phyloP scores from a whole-genome alignment of 2,888 invertebrate species.

The Drosophila fulvimacula region DNA sequence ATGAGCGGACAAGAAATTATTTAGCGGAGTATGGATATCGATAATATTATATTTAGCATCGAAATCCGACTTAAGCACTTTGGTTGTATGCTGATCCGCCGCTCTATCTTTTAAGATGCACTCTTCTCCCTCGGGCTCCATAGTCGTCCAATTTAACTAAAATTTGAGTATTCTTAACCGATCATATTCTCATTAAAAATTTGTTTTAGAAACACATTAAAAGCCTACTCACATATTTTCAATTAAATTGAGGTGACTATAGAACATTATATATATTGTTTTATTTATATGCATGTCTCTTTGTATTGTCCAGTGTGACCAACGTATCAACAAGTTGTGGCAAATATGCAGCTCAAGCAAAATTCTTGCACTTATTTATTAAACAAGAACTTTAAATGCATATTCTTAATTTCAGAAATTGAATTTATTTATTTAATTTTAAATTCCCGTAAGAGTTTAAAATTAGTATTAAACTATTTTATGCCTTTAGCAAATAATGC shows the following conservation, averaged over 20 bases:
- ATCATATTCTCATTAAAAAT: slow-evolving; percentile 24
- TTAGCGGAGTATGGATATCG: slow-evolving; percentile 86
- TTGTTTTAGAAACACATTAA: background rate
- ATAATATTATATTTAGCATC: slow-evolving; percentile 85
- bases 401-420: background rate
- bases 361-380: background rate
- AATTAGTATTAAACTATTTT: background rate
- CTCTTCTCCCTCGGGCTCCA: slow-evolving; percentile 33
- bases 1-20: slow-evolving; percentile 87
- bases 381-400: background rate
- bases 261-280: slow-evolving; percentile 19
- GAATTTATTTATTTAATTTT: no score
- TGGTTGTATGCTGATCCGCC: background rate
- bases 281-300: slow-evolving; percentile 33
- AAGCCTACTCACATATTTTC: slow-evolving; percentile 30
- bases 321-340: background rate
- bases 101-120: background rate
- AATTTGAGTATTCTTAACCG: slow-evolving; percentile 18
- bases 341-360: slow-evolving; percentile 19
- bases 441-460: background rate
- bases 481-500: background rate
- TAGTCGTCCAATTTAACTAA: slow-evolving; percentile 14
- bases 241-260: background rate
- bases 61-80: slow-evolving; percentile 72
- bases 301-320: slow-evolving; percentile 27